These are phyloP conservation scores for Periphyllus acericola DNA, from an alignment of 2,888 invertebrate species.

Conservation along the genomic window DNA sequence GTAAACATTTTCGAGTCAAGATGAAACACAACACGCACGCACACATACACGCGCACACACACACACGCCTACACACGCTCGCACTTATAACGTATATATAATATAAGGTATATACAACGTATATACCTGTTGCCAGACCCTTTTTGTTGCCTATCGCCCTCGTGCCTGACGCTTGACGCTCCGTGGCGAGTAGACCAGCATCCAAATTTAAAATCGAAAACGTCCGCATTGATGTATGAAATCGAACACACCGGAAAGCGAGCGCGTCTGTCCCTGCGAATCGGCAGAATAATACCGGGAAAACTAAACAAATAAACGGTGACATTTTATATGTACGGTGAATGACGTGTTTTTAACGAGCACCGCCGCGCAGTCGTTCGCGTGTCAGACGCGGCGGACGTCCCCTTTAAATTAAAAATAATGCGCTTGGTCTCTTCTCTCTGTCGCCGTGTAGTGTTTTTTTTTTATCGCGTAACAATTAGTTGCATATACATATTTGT, in stretches of 20 bases:
- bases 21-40: slow-evolving; percentile 6
- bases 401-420: slow-evolving; percentile 46
- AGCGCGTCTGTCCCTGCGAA: background rate
- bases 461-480: background rate
- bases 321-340: slow-evolving; percentile 1
- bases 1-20: slow-evolving; percentile 48
- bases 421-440: background rate
- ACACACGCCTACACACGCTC: background rate
- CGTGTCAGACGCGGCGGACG: background rate
- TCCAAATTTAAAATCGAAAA: slow-evolving; percentile 6
- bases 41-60: background rate
- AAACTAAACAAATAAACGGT: background rate
- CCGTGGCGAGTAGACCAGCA: background rate
- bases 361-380: background rate
- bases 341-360: slow-evolving; percentile 34
- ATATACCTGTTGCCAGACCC: slow-evolving; percentile 36
- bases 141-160: background rate
- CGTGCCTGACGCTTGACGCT: too few relatives aligned
- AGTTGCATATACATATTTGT: background rate
- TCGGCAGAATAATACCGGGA: background rate
- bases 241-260: background rate
- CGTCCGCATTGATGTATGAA: background rate
- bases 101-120: background rate
- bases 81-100: background rate
- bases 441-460: background rate